Evolutionary conservation across 2,888 invertebrate genomes (phyloP), one percentile per base, ranked within the genome.

Genomic region (Melieria omissa): DNA sequence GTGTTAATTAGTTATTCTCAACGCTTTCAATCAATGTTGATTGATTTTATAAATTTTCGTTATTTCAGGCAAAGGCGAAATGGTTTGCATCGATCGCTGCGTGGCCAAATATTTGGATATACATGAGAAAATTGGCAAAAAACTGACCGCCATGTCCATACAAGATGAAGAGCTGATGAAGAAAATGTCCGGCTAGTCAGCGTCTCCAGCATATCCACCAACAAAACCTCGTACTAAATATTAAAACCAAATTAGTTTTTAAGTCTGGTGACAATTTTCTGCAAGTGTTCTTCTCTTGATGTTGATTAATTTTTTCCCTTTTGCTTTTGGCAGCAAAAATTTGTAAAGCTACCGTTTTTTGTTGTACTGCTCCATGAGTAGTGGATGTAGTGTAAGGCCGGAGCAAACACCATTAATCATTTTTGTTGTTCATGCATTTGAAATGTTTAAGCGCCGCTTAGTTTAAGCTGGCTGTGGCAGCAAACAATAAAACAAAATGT

Each of bases 61-160:
- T 6, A 63, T 86, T 87, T 0, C 81, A 90, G 91, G 91, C 5
- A 99, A 99, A 90, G 99, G 98, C 4, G 99, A 99, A 89, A 94
- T 97, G 44, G 98, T 99, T 4, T 99, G 99, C 86, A 89, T 99
- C 49, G 99, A 99, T 88, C 91, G 99, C 64, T 99, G 99, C 87
- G 97, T 99, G 1, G 98, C 99, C 0, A 99, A 99, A 87, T 99
- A 98, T 88, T 89, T 99, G 72, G 99, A 99, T 78, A 94, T 99
- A 69, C 99, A 99, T 82, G 99, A 99, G 85, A 91, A 95, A 78
- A 95, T 99, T 72, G 99, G 99, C 45, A 98, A 98, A 87, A 98
- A 98, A 84, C 89, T 99, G 9, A 97, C 98, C 0, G 92, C 93
- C 78, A 91, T 99, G 89, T 96, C 98, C 0, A 93, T 95, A 88